Conservation (phyloP, 2,113 vertebrate species). For the Panthera uncia region DNA sequence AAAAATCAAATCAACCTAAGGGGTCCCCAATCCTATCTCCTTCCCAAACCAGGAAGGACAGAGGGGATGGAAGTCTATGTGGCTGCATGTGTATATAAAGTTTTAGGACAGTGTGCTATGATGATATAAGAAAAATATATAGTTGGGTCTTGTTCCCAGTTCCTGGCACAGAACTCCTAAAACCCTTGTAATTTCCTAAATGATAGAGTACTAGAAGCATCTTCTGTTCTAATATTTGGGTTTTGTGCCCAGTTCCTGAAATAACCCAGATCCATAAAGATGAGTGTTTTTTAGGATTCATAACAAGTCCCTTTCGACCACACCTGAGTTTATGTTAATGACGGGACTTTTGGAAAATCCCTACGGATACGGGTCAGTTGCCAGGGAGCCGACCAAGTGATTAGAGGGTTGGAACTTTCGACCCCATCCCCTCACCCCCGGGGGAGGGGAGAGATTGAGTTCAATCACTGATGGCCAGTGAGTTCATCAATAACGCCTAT, state of each 20-base stretch:
- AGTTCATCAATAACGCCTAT: neutral
- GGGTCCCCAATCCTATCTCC: neutral
- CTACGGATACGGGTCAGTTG: neutral
- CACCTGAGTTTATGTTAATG: neutral
- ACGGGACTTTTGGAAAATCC: neutral
- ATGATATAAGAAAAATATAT: neutral
- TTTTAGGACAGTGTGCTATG: neutral
- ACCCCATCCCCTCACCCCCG: rapidly evolving
- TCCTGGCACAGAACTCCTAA: neutral
- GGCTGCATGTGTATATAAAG: too few relatives aligned
- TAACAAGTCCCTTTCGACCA: neutral
- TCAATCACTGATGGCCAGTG: neutral
- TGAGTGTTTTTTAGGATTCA: neutral
- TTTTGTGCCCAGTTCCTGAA: neutral
- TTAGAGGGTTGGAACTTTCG: too few relatives aligned
- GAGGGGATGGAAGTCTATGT: neutral
- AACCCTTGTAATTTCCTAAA: neutral
- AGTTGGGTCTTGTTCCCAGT: neutral
- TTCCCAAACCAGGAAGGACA: neutral
- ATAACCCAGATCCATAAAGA: neutral
- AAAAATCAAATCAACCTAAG: neutral
- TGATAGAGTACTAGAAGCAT: neutral
- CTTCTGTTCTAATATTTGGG: neutral
- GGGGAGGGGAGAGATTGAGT: neutral
- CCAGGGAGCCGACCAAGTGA: neutral